Evolutionary conservation across 2,113 vertebrate genomes (phyloP).

Genomic region (Thermophis baileyi): DNA sequence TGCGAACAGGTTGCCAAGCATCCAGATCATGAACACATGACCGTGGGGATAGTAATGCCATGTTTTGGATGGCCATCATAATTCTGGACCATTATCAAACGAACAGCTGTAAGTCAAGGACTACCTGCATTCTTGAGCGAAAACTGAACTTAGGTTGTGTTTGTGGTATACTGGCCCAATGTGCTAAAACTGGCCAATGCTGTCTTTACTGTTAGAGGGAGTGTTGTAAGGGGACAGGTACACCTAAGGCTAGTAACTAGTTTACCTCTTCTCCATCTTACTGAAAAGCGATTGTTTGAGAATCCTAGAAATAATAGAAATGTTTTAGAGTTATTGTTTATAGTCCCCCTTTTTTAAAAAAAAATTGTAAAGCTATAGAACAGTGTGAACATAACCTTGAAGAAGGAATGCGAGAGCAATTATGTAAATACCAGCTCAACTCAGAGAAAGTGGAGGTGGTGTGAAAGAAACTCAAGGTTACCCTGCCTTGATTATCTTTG

Average conservation of each 20-base stretch:
- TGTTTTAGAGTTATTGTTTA: not conserved
- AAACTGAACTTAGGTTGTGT: not conserved
- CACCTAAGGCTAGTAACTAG: not conserved
- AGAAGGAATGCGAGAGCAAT: not conserved
- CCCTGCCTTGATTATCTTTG: not conserved
- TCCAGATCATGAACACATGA: not conserved
- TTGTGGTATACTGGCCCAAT: not conserved
- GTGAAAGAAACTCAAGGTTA: not conserved
- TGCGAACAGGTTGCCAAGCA: not conserved
- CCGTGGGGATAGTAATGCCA: not conserved
- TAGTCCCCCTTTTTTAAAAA: not conserved
- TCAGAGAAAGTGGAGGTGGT: not conserved
- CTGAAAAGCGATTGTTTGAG: not conserved
- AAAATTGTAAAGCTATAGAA: not conserved
- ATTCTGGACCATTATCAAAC: not conserved
- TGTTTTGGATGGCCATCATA: not conserved
- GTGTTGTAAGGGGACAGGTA: not conserved
- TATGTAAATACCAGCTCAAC: not conserved
- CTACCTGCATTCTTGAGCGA: not conserved
- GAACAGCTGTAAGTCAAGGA: not conserved
- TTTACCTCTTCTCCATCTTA: not conserved
- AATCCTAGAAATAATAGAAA: not conserved
- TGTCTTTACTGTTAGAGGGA: not conserved
- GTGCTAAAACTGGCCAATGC: not conserved
- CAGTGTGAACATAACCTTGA: not conserved